Evolutionary conservation across 2,113 vertebrate genomes (phyloP), one percentile per base, ranked within the genome.

Genomic region (Scytalopus superciliaris): DNA sequence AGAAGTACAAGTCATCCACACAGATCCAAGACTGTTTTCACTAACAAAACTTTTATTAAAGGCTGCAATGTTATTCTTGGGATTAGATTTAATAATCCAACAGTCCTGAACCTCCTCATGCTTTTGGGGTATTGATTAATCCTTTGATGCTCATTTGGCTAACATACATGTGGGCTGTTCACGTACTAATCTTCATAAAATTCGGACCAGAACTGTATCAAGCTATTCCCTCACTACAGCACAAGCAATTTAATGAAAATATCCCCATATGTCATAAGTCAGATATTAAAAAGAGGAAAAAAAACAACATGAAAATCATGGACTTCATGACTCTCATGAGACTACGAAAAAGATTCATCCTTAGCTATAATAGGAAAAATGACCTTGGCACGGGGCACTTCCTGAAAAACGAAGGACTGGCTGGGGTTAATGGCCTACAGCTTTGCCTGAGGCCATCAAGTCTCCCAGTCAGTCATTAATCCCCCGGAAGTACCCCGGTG

Each of bases 391-490:
- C 62, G 76, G 81, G 93, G 94, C 69, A 92, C 75, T 93, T 96
- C 94, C 92, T 96, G 89, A 62, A 95, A 93, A 95, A 91, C 68
- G 84, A 95, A 89, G 80, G 87, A 95, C 56, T 87, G 87, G 62
- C 52, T 97, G 76, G 73, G 91, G 94, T 97, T 97, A 96, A 84
- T 84, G 96, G 93, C 75, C 95, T 97, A 84, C 91, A 97, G 87
- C 96, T 97, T 97, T 96, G 96, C 96, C 96, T 87, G 69, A 91
- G 93, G 85, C 92, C 95, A 92, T 91, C 89, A 77, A 92, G 63
- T 91, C 55, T 97, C 81, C 88, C 94, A 96, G 77, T 82, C 80
- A 92, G 90, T 95, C 93, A 97, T 93, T 96, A 97, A 96, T 96
- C 63, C 84, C 73, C 68, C 40, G 56, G 87, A 97, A 95, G 82